Evolutionary conservation across 2,888 invertebrate genomes (phyloP), one percentile per base, ranked within the genome.

Genomic region (Cantharis flavilabris): DNA sequence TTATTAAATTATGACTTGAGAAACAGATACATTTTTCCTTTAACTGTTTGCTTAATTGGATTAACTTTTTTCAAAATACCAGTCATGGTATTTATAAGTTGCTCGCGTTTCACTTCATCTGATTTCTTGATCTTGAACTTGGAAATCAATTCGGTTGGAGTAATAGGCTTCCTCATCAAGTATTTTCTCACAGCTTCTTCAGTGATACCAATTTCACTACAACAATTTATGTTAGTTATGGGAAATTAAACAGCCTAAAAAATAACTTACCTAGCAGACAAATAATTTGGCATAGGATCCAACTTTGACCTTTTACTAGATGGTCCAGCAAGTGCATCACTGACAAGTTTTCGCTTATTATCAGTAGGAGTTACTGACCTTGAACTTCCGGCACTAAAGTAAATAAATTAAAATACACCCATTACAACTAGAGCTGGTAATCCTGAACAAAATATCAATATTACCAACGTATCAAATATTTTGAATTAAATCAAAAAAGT

Each of bases 71-170:
- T 98, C 76, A 99, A 90, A 82, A 98, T 96, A 86, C 97, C 96
- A 9, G 97, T 98, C 93, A 98, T 97, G 62, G 96, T 95, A 85
- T 96, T 96, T 1, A 98, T 97, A 76, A 98, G 91, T 76, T 97
- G 95, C 80, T 98, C 97, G 81, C 96, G 96, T 75, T 94, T 94
- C 71, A 98, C 92, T 67, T 67, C 65, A 4, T 97, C 97, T 10
- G 96, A 96, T 85, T 97, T 96, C 88, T 98, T 97, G 62, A 96
- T 96, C 87, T 97, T 97, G 90, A 98, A 97, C 90, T 98, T 98
- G 81, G 97, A 97, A 65, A 98, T 89, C 33, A 98, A 90, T 86
- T 99, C 98, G 0, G 97, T 98, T 0, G 98, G 96, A 0, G 99
- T 99, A 95, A 99, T 98, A 0, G 99, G 99, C 86, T 99, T 99